A percentile compares a stretch with the other conserved stretches of the same genome.
phyloP scores from a whole-genome alignment of 2,797 vertebrate species.

The Masticophis lateralis region DNA sequence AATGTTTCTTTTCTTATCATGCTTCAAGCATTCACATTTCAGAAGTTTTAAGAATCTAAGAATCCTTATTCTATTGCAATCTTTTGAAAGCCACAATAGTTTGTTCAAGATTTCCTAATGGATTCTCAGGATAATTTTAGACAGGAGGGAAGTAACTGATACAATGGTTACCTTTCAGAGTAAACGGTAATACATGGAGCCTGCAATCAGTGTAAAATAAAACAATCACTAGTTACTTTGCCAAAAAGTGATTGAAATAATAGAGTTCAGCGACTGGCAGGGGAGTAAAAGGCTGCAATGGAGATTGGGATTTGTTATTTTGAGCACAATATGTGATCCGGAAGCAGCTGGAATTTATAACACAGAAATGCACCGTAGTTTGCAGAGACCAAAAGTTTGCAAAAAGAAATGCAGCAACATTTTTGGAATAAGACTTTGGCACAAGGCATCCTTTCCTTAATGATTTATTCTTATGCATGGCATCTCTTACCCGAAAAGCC shows the following conservation, averaged over 20 bases:
- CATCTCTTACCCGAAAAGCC: constrained; percentile 15
- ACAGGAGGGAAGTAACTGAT: constrained; percentile 32
- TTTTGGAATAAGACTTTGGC: constrained; percentile 5
- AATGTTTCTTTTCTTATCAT: background rate
- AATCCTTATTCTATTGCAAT: background rate
- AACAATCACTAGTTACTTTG: constrained; percentile 20
- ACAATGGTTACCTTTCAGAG: constrained; percentile 8
- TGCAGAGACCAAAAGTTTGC: constrained; percentile 8
- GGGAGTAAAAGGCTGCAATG: constrained; percentile 1
- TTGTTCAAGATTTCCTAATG: constrained; percentile 20
- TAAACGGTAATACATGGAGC: constrained; percentile 13
- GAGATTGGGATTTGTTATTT: constrained; percentile 20
- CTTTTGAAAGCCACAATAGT: constrained; percentile 33
- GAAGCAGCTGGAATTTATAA: constrained; percentile 37
- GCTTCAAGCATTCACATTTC: background rate
- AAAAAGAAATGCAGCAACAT: constrained; percentile 20
- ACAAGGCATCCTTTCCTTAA: background rate
- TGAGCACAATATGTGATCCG: background rate
- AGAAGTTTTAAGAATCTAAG: background rate
- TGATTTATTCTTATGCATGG: background rate
- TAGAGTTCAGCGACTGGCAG: constrained; percentile 21
- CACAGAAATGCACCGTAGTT: background rate
- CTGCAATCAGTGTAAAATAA: constrained; percentile 26
- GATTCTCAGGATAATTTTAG: constrained; percentile 29
- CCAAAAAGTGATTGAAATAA: constrained; percentile 36